A percentile compares a stretch with the other conserved stretches of the same genome.
These are phyloP conservation scores for Baronia brevicornis DNA, from an alignment of 2,888 invertebrate genomes.

Conservation along the genomic window DNA sequence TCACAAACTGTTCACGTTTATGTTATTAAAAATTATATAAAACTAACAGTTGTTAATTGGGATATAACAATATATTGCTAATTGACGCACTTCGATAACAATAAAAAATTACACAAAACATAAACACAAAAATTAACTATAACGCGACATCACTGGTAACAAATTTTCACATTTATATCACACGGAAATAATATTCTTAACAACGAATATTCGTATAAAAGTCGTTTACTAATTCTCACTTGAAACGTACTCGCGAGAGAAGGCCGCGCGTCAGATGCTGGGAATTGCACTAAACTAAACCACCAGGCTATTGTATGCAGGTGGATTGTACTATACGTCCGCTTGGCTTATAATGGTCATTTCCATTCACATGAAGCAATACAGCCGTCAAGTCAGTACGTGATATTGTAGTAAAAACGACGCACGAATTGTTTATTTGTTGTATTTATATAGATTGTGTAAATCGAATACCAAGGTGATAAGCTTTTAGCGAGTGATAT, in stretches of 20 bases:
- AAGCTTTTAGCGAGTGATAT: slow-evolving; percentile 45
- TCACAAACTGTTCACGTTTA: slow-evolving; percentile 28
- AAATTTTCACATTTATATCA: slow-evolving; percentile 1
- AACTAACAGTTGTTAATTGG: no score
- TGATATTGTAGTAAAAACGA: slow-evolving; percentile 21
- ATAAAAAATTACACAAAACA: no score
- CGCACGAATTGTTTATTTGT: slow-evolving; percentile 17
- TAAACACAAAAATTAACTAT: no score
- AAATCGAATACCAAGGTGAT: slow-evolving; percentile 47
- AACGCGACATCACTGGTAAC: neutral
- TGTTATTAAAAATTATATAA: slow-evolving; percentile 5
- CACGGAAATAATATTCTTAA: slow-evolving; percentile 1
- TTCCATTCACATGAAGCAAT: slow-evolving; percentile 68
- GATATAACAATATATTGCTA: no score
- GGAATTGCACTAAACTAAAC: slow-evolving; percentile 60
- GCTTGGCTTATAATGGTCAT: slow-evolving; percentile 64
- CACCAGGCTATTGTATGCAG: slow-evolving; percentile 71
- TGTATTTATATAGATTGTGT: slow-evolving; percentile 20
- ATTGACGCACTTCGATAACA: no score
- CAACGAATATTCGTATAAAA: slow-evolving; percentile 1
- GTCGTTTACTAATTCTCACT: slow-evolving; percentile 7
- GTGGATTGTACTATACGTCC: slow-evolving; percentile 61
- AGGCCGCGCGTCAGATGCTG: slow-evolving; percentile 67
- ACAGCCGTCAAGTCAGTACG: slow-evolving; percentile 47
- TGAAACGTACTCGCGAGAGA: slow-evolving; percentile 30